A percentile compares a stretch with the other conserved stretches of the same genome.
These are phyloP conservation scores for Cochlearius cochlearius DNA, from an alignment of 2,113 vertebrate genomes.

Conservation along the genomic window DNA sequence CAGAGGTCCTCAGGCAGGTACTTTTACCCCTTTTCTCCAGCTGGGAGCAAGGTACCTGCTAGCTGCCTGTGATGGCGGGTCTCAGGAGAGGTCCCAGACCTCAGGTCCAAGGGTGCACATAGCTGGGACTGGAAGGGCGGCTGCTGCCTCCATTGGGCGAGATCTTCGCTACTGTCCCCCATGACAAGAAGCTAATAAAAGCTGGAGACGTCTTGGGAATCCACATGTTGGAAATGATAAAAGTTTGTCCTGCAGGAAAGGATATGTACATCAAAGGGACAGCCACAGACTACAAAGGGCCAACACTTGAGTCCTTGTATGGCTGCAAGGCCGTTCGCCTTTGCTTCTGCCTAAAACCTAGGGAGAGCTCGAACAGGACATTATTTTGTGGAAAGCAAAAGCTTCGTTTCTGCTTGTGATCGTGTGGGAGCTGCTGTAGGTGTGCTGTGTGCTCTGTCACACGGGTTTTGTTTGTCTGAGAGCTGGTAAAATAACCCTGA, in stretches of 20 bases:
- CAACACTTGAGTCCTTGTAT: not conserved
- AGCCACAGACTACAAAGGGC: not conserved
- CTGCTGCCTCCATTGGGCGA: not conserved
- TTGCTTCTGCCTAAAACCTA: not conserved
- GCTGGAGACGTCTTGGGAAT: not conserved
- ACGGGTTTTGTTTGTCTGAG: not conserved
- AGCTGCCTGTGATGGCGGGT: not conserved
- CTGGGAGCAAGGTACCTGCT: not conserved
- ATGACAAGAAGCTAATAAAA: not conserved
- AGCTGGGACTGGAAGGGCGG: not conserved
- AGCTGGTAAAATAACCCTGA: not conserved
- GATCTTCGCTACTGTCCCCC: not conserved
- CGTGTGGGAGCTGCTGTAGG: not conserved
- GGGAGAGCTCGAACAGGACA: not conserved
- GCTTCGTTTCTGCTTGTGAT: not conserved
- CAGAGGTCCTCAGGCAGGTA: not conserved
- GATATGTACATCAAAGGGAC: conserved; percentile 11
- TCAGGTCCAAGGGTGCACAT: not conserved
- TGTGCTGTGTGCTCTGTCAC: not conserved
- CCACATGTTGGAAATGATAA: not conserved
- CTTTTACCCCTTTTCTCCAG: not conserved
- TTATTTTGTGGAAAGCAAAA: not conserved
- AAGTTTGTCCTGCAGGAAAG: not conserved
- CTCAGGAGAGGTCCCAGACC: not conserved
- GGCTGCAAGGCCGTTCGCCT: not conserved